Base-by-base conservation (phyloP, 2,888 invertebrate species). In the Anticlea derivata region DNA sequence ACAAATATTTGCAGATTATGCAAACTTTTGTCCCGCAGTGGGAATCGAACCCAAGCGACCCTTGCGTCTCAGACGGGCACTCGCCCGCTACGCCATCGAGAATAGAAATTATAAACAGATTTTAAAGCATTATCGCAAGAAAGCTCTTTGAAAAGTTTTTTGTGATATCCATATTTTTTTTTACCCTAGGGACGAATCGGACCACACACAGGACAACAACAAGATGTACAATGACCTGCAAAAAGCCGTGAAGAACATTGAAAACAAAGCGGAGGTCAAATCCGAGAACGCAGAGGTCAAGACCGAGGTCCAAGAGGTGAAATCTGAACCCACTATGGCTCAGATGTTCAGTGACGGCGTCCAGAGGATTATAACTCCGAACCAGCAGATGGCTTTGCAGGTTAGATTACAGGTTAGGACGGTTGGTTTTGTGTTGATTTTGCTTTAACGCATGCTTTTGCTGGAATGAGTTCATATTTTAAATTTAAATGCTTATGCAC, bases 221-320 rank as follows among this genome's bases (percentile, higher is more conserved):
- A 88, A 87, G 66, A 80, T 83, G 76, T 81, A 84, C 57, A 76
- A 73, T 20, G 86, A 86, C 31, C 66, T 86, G 2, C 88, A 86
- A 51, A 86, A 86, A 50, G 78, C 84, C 0, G 88, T 84, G 0
- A 86, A 86, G 52, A 86, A 78, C 41, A 86, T 88, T 24, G 87
- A 86, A 47, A 61, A 63, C 1, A 86, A 86, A 39, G 47, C 75
- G 0, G 81, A 83, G 13, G 68, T 80, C 3, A 85, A 83, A 43
- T 59, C 75, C 0, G 86, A 85, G 46, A 38, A 71, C 1, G 72
- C 76, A 7, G 83, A 83, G 8, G 70, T 76, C 5, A 86, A 86
- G 56, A 65, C 77, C 0, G 83, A 81, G 43, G 49, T 48, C 0
- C 68, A 70, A 7, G 80, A 83, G n/a, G 59, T 74, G 5, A 84